A percentile compares a stretch with the other conserved stretches of the same genome.
phyloP scores from a whole-genome alignment of 2,797 vertebrate species.

The Streptopelia turtur region DNA sequence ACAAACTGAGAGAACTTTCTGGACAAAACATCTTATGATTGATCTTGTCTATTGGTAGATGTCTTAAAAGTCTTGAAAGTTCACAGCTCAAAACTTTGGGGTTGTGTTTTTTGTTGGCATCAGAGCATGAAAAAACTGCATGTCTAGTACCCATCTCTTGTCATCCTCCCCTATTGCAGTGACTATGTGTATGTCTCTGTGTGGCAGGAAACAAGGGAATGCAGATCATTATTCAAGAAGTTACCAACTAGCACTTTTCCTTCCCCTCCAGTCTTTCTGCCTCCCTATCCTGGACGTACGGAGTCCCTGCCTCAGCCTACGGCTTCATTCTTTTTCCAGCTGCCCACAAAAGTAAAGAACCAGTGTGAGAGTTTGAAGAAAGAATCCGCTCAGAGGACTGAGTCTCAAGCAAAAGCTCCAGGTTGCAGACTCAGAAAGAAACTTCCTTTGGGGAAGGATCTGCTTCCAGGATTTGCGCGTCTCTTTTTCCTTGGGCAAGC shows the following conservation, averaged over 20 bases:
- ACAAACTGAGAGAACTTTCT: constrained; percentile 56
- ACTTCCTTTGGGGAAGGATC: constrained; percentile 75
- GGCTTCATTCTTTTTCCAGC: constrained; percentile 75
- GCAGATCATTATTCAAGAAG: constrained; percentile 49
- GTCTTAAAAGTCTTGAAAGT: constrained; percentile 63
- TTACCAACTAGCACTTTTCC: constrained; percentile 73
- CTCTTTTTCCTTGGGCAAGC: constrained; percentile 70
- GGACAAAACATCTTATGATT: constrained; percentile 33
- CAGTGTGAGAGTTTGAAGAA: constrained; percentile 68
- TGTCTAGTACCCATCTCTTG: constrained; percentile 63
- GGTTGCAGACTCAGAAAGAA: constrained; percentile 71
- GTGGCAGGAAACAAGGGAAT: constrained; percentile 67
- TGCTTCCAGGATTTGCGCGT: constrained; percentile 71
- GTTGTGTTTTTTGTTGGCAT: neutral
- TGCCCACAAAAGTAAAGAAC: constrained; percentile 72
- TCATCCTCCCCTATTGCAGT: constrained; percentile 64
- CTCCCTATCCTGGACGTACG: constrained; percentile 70
- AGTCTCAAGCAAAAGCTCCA: constrained; percentile 70
- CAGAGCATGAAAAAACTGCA: constrained; percentile 66
- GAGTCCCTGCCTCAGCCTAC: constrained; percentile 71
- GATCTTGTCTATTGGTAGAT: constrained; percentile 37
- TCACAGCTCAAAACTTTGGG: constrained; percentile 8
- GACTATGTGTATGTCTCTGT: constrained; percentile 67
- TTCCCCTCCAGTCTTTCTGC: constrained; percentile 73
- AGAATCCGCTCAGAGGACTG: constrained; percentile 68